Percentiles rank a stretch among this genome's conserved stretches.
phyloP scores from a whole-genome alignment of 2,113 vertebrate species.

The Notarius quadriscutis region DNA sequence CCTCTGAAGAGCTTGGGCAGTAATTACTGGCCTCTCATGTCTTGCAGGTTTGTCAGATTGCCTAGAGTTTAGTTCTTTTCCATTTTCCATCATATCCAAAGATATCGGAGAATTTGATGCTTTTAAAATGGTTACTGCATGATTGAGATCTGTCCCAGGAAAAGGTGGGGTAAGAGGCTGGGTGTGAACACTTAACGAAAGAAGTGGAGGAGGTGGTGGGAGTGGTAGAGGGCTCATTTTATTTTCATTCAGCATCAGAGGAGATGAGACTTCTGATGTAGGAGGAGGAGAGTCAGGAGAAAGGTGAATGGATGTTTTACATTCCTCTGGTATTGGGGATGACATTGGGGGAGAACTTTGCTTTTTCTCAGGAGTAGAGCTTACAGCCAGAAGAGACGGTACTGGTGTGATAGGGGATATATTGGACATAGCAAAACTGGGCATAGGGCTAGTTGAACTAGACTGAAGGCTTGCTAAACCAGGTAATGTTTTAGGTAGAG shows the following conservation, averaged over 20 bases:
- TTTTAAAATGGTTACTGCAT: background rate
- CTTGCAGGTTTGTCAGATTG: constrained; percentile 53
- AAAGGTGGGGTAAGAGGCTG: constrained; percentile 42
- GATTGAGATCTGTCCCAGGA: constrained; percentile 6
- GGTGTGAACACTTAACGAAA: background rate
- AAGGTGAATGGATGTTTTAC: constrained; percentile 7
- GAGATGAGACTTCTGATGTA: constrained; percentile 20
- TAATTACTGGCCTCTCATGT: constrained; percentile 76
- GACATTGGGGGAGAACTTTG: constrained; percentile 5
- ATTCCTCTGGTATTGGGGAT: constrained; percentile 20
- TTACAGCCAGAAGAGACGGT: constrained; percentile 37
- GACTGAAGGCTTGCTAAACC: constrained; percentile 36
- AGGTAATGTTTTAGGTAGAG: constrained; percentile 28
- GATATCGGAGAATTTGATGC: background rate
- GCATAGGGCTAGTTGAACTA: background rate
- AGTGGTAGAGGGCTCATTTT: background rate
- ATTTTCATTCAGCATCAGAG: constrained; percentile 9
- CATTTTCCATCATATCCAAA: background rate
- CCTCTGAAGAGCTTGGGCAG: constrained; percentile 79
- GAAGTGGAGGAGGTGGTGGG: constrained; percentile 28
- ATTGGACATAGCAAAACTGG: constrained; percentile 33
- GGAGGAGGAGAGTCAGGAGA: constrained; percentile 1
- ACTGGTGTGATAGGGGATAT: constrained; percentile 49
- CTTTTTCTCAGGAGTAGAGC: constrained; percentile 2
- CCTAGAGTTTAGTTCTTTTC: constrained; percentile 10